These are phyloP conservation scores for Acanthopleura granulata DNA, from an alignment of 2,888 invertebrate genomes.

Conservation along the genomic window DNA sequence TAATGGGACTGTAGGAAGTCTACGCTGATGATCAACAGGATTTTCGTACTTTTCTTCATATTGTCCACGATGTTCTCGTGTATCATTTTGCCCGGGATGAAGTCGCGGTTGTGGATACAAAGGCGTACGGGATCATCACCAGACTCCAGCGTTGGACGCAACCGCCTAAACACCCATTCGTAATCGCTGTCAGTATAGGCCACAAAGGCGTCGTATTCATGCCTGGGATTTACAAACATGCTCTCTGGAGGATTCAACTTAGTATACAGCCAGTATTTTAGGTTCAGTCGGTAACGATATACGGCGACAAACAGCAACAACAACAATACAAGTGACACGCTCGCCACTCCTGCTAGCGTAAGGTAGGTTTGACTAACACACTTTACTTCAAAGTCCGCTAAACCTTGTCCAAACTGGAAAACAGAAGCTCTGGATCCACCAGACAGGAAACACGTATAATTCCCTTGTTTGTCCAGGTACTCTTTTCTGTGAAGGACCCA, in stretches of 20 bases:
- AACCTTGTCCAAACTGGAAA: not conserved
- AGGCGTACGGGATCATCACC: not conserved
- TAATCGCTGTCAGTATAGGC: not conserved
- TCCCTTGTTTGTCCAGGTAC: not conserved
- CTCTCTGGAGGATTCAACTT: not conserved
- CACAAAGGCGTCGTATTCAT: too few species aligned
- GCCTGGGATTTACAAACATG: too few species aligned
- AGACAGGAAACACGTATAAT: not conserved
- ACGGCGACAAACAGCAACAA: not conserved
- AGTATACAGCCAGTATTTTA: not conserved
- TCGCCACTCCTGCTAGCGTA: not conserved
- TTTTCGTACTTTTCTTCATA: not conserved
- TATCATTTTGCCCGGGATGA: not conserved
- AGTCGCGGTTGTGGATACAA: not conserved
- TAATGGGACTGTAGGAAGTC: not conserved
- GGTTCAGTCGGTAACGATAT: not conserved
- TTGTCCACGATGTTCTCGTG: not conserved
- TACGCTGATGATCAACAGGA: not conserved
- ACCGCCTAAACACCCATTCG: not conserved
- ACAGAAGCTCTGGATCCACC: not conserved
- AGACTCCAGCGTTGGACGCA: not conserved
- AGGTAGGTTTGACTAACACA: not conserved
- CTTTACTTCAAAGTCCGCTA: not conserved
- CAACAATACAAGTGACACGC: not conserved
- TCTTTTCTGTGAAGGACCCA: not conserved